Percentiles rank a stretch among this genome's conserved stretches.
These are phyloP conservation scores for Lathronympha strigana DNA, from an alignment of 2,888 invertebrate species.

Conservation along the genomic window DNA sequence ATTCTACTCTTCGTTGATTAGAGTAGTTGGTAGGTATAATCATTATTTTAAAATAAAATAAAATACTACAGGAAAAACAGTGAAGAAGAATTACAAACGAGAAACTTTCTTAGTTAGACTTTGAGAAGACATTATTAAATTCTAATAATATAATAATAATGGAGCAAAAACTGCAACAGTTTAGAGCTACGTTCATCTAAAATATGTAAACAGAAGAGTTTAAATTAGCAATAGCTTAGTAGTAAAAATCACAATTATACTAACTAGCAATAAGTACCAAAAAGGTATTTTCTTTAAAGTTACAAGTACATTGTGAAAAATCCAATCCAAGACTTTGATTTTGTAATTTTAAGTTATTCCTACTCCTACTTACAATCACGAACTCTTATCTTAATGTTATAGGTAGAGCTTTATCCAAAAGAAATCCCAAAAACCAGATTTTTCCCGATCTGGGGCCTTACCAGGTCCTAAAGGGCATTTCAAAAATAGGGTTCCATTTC, in stretches of 20 bases:
- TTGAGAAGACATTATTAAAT: conserved; percentile 38
- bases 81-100: conserved; percentile 6
- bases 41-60: conserved; percentile 7
- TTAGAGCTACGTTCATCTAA: conserved; percentile 48
- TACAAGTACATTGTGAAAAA: background rate
- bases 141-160: conserved; percentile 23
- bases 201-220: conserved; percentile 54
- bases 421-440: too few relatives aligned
- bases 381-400: too few relatives aligned
- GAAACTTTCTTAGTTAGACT: conserved; percentile 30
- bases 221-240: conserved; percentile 52
- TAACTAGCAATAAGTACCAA: conserved; percentile 66
- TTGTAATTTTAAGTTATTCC: too few relatives aligned
- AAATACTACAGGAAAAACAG: conserved; percentile 5
- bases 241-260: conserved; percentile 59
- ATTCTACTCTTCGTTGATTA: background rate
- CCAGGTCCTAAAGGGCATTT: too few relatives aligned
- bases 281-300: conserved; percentile 30
- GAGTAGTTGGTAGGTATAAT: background rate
- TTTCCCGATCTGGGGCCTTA: too few relatives aligned
- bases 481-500: too few relatives aligned
- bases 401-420: too few relatives aligned
- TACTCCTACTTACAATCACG: too few relatives aligned
- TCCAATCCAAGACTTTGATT: too few relatives aligned
- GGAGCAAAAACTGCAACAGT: conserved; percentile 62